A percentile compares a stretch with the other conserved stretches of the same genome.
phyloP scores from a whole-genome alignment of 2,888 invertebrate species.

The Drosophila neotestacea region DNA sequence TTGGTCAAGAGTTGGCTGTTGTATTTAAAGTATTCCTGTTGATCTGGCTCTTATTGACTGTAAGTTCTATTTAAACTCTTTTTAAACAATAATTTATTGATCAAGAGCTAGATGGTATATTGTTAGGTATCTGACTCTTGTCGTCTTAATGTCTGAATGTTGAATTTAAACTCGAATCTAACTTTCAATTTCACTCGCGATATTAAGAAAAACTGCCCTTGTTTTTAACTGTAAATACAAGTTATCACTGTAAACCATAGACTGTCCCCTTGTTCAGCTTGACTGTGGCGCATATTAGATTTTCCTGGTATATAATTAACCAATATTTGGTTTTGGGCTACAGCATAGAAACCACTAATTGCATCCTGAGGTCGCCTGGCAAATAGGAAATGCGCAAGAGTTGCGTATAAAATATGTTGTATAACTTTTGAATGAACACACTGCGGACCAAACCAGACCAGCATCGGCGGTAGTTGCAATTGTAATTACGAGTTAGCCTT shows the following conservation, averaged over 20 bases:
- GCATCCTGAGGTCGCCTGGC: conserved; percentile 6
- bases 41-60: no score
- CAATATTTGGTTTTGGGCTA: conserved; percentile 4
- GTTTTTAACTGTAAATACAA: background rate
- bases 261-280: background rate
- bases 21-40: background rate
- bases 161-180: no score
- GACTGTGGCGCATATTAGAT: background rate
- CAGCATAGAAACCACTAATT: conserved; percentile 38
- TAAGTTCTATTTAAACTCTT: no score
- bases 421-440: conserved; percentile 52
- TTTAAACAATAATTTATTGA: no score
- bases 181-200: no score
- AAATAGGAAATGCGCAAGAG: conserved; percentile 25
- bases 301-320: conserved; percentile 17
- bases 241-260: background rate
- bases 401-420: conserved; percentile 51
- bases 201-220: background rate
- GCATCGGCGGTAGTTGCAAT: conserved; percentile 18
- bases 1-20: background rate
- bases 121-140: no score
- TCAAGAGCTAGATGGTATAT: no score
- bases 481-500: conserved; percentile 44
- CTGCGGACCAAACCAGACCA: conserved; percentile 18
- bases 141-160: no score